A percentile compares a stretch with the other conserved stretches of the same genome.
These are phyloP conservation scores for Tetragnatha versicolor DNA, from an alignment of 1,140 invertebrate genomes.

Conservation along the genomic window DNA sequence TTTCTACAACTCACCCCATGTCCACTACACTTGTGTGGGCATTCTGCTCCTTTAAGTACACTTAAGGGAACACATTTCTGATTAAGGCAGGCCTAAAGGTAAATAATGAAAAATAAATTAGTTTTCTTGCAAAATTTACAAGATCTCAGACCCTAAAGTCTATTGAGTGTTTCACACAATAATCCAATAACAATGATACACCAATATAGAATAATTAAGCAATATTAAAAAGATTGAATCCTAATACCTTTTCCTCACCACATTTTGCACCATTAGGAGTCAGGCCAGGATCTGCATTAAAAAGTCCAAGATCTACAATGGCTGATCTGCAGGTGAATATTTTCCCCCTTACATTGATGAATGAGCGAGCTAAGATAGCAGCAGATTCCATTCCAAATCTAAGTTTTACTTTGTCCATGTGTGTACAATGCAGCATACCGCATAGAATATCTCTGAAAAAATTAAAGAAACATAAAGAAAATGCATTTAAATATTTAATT, in stretches of 20 bases:
- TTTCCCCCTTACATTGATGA: slow-evolving; percentile 74
- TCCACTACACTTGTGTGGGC: slow-evolving; percentile 82
- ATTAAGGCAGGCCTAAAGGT: slow-evolving; percentile 84
- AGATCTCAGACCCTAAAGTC: no score
- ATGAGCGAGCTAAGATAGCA: slow-evolving; percentile 79
- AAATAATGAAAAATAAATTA: no score
- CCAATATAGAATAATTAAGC: no score
- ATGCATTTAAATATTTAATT: no score
- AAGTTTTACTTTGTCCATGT: slow-evolving; percentile 88
- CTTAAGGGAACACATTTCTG: slow-evolving; percentile 79
- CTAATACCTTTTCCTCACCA: slow-evolving; percentile 81
- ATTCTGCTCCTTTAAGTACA: slow-evolving; percentile 69
- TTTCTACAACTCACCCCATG: slow-evolving; percentile 73
- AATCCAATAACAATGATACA: no score
- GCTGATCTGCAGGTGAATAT: slow-evolving; percentile 87
- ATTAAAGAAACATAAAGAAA: slow-evolving; percentile 4
- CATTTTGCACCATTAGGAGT: slow-evolving; percentile 95
- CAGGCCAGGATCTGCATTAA: slow-evolving; percentile 91
- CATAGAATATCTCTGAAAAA: slow-evolving; percentile 76
- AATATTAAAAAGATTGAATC: no score
- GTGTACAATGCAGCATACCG: slow-evolving; percentile 94
- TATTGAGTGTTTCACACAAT: no score
- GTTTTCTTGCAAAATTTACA: no score
- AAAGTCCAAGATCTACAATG: slow-evolving; percentile 88
- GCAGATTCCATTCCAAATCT: slow-evolving; percentile 96